Percentiles rank a stretch among this genome's conserved stretches.
Conservation (phyloP, 2,888 invertebrate species). For the Geotrupes spiniger region DNA sequence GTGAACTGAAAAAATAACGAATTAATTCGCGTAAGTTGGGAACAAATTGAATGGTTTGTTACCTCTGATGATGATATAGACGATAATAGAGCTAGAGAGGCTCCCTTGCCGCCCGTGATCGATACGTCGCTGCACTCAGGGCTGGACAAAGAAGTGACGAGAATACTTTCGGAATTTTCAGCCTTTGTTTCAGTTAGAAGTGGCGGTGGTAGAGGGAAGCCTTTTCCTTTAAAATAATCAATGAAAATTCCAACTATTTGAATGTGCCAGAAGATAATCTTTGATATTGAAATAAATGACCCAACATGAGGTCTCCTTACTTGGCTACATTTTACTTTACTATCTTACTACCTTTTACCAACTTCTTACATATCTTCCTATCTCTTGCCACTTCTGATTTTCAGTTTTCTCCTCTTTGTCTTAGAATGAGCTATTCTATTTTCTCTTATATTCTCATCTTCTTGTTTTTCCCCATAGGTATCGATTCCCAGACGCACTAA, state of each 20-base stretch:
- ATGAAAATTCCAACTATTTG: too few species aligned
- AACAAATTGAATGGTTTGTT: constrained; percentile 16
- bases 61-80: constrained; percentile 51
- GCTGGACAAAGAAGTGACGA: constrained; percentile 48
- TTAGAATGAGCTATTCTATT: too few species aligned
- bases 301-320: neutral
- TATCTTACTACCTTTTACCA: neutral
- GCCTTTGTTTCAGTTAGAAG: constrained; percentile 24
- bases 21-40: neutral
- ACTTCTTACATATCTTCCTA: neutral
- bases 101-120: constrained; percentile 76
- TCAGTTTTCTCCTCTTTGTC: too few species aligned
- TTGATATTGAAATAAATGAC: too few species aligned
- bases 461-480: too few species aligned
- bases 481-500: too few species aligned
- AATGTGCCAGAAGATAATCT: too few species aligned
- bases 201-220: constrained; percentile 23
- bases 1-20: constrained; percentile 46
- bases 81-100: constrained; percentile 66
- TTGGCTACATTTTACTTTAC: neutral
- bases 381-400: too few species aligned
- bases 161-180: constrained; percentile 24
- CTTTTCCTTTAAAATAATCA: constrained; percentile 14
- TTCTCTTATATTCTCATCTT: too few species aligned
- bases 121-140: constrained; percentile 54